Conservation (phyloP, 2,888 invertebrate genomes). For the Arctia plantaginis region DNA sequence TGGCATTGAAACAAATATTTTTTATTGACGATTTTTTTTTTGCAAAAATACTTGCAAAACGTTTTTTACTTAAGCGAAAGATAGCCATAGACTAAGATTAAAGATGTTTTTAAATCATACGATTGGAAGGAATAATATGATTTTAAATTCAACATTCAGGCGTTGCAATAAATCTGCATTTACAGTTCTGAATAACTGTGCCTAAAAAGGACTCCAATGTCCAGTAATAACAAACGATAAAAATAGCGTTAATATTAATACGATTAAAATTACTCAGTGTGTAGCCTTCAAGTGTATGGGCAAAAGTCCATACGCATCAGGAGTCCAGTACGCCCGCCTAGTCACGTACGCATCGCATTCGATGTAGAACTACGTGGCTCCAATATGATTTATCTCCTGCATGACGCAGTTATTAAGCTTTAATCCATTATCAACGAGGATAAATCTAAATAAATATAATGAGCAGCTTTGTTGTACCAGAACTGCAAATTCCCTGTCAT, state of each 20-base stretch:
- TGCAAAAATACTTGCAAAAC: not conserved
- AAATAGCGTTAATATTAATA: slow-evolving; percentile 26
- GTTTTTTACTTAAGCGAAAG: not conserved
- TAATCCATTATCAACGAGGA: slow-evolving; percentile 20
- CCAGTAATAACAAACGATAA: slow-evolving; percentile 47
- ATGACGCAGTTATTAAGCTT: slow-evolving; percentile 30
- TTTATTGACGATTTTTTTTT: not conserved
- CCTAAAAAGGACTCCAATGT: slow-evolving; percentile 23
- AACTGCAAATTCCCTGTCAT: slow-evolving; percentile 11
- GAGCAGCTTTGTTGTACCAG: not conserved
- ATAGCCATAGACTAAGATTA: not conserved
- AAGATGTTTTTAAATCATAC: not conserved
- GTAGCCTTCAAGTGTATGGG: slow-evolving; percentile 34
- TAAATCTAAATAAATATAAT: slow-evolving; percentile 19
- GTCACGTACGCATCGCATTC: slow-evolving; percentile 74
- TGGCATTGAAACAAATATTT: too few relatives aligned
- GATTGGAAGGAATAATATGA: too few relatives aligned
- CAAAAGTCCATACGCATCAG: slow-evolving; percentile 63
- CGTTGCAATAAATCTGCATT: slow-evolving; percentile 11
- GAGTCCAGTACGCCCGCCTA: slow-evolving; percentile 56
- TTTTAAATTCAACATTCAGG: too few relatives aligned
- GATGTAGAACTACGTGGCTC: slow-evolving; percentile 29
- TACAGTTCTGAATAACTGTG: not conserved
- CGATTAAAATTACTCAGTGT: slow-evolving; percentile 28
- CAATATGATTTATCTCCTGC: slow-evolving; percentile 37